Base-by-base conservation (phyloP, 2,113 vertebrate species). In the Perca schrenkii region DNA sequence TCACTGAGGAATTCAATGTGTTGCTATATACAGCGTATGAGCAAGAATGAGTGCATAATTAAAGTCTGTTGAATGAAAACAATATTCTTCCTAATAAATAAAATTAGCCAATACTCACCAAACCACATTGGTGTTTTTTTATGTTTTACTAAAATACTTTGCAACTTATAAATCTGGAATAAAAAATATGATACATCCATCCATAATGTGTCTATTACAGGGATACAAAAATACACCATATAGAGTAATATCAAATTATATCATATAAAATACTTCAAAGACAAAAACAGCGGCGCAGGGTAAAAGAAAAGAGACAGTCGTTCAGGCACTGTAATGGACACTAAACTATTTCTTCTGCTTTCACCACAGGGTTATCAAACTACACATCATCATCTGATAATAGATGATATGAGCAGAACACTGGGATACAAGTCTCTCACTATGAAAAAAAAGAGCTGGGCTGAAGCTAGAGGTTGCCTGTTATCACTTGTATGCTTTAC, bases 111-210 rank as follows among this genome's bases (percentile, higher is more conserved):
- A 56, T 22, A 46, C 10, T 57, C 36, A 50, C 57, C 21, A 65
- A 69, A 62, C 15, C 54, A 71, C 74, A 70, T 6, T 13, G 11
- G 25, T 53, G 21, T 66, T 61, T 50, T 76, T 76, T 81, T 60
- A 73, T 88, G 77, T 89, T 92, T 93, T 89, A 88, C 72, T 88
- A 90, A 88, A 93, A 94, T 88, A 77, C 56, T 80, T 79, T 83
- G 77, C 56, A 66, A 61, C 34, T 71, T 80, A 84, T 77, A 34
- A 85, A 75, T 88, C 77, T 53, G 85, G 76, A 36, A 79, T 63
- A 83, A 86, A 85, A 84, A 92, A 91, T 93, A 93, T 93, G 54
- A 91, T 94, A 94, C 94, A 95, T 92, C 93, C 89, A 90, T 86
- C 52, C 46, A 83, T 81, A 72, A 79, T 74, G 61, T 85, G 65